Evolutionary conservation across 1,140 invertebrate genomes (phyloP).

Genomic region (Cardiocondyla obscurior): DNA sequence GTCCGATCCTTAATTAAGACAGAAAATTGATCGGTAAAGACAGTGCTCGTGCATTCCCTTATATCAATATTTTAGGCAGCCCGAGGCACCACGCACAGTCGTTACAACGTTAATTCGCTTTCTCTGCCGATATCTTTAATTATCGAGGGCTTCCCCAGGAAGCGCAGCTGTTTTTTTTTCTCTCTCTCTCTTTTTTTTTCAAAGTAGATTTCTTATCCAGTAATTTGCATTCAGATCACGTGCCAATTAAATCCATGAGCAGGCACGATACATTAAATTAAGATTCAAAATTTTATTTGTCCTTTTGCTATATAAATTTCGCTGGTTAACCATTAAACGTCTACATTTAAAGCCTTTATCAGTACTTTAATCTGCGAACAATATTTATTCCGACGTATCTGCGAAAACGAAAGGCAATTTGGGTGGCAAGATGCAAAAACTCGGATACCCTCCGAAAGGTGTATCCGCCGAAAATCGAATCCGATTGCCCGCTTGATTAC

Average conservation of each 20-base stretch:
- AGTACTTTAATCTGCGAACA: neutral
- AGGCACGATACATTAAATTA: slow-evolving; percentile 10
- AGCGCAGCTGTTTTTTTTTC: neutral
- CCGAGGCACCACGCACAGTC: neutral
- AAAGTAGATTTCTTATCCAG: slow-evolving; percentile 6
- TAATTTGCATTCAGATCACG: slow-evolving; percentile 44
- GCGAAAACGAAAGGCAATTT: slow-evolving; percentile 11
- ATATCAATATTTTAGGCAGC: neutral
- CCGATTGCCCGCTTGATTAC: neutral
- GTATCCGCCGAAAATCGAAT: neutral
- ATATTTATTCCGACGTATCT: neutral
- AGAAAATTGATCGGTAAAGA: neutral
- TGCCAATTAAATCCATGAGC: slow-evolving; percentile 27
- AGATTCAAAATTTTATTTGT: slow-evolving; percentile 24
- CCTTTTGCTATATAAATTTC: neutral
- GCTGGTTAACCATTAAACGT: neutral
- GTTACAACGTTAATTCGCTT: slow-evolving; percentile 16
- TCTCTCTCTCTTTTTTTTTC: too few species aligned
- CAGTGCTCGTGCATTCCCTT: neutral
- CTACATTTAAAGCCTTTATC: neutral
- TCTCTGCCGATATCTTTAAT: slow-evolving; percentile 8
- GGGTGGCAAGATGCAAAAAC: neutral
- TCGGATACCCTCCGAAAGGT: neutral
- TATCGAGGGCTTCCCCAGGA: neutral
- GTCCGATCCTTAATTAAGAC: slow-evolving; percentile 33